Base-by-base conservation (phyloP, 1,140 invertebrate species). In the Amyelois transitella region DNA sequence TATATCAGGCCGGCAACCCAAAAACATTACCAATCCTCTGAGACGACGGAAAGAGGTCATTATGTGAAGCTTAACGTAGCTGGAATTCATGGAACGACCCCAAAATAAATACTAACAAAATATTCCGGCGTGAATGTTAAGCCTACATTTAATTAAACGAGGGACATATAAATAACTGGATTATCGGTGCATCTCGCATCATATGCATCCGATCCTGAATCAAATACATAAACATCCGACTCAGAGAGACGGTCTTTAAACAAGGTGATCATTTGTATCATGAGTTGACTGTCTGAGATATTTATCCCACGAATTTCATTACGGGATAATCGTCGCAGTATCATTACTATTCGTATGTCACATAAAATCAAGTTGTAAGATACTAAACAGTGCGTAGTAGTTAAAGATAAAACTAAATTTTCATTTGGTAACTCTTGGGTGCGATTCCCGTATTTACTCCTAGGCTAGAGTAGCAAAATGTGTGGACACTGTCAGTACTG, bases 81-180 rank as follows among this genome's bases (percentile, higher is more conserved):
- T 45, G 55, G 51, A 67, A 68, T 70, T 60, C 64, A 66, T 57
- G 57, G 56, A 51, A 60, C 53, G 43, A 60, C 55, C 58, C 66
- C 58, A 65, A 80, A 76, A 76, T 72, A 75, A 81, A 72, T 76
- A 74, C 56, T 60, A 58, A 57, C 60, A 59, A 48, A 73, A 73
- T 66, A 66, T 65, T 67, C 65, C 62, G 54, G 70, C 59, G 70
- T 73, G 72, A 73, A 63, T 47, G 54, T 50, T 64, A 55, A 75
- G 57, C 62, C 63, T 57, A 55, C 53, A 55, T 71, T 72, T 79
- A 77, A 76, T 81, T 77, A 72, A 66, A 60, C 43, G 53, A 60
- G 65, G 68, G 67, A 72, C 59, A 67, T 73, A 81, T 80, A 83
- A 81, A 83, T 82, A 77, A 71, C 66, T 59, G 73, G 77, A 81